A percentile compares a stretch with the other conserved stretches of the same genome.
Conservation (phyloP, 2,888 invertebrate genomes). For the Habrosyne pyritoides region DNA sequence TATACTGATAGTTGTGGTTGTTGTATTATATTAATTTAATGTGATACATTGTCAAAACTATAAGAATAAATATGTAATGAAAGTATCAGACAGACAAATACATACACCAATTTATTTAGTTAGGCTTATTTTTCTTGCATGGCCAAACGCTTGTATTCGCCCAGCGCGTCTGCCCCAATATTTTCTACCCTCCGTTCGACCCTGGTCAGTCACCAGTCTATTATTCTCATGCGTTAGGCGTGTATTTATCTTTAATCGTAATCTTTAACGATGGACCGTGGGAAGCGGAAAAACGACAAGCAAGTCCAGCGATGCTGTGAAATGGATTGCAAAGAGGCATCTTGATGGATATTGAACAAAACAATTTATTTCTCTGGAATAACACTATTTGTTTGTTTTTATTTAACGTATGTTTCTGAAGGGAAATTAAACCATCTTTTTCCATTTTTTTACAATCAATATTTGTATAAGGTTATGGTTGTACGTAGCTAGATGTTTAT, state of each 20-base stretch:
- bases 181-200: not conserved
- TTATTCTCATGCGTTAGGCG: not conserved
- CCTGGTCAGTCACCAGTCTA: not conserved
- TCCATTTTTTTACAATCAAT: too few relatives aligned
- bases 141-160: not conserved
- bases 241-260: slow-evolving; percentile 6
- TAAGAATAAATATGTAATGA: not conserved
- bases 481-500: too few relatives aligned
- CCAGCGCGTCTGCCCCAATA: not conserved
- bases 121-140: slow-evolving; percentile 1
- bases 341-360: not conserved
- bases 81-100: not conserved
- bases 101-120: not conserved
- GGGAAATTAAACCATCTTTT: not conserved
- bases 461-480: too few relatives aligned
- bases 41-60: not conserved
- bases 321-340: not conserved
- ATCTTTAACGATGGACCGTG: not conserved
- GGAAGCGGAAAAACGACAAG: not conserved
- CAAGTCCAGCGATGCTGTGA: not conserved
- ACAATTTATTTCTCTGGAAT: not conserved
- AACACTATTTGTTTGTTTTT: not conserved
- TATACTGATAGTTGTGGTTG: too few relatives aligned
- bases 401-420: not conserved
- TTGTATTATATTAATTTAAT: too few relatives aligned